Percentiles rank a stretch among this genome's conserved stretches.
These are phyloP conservation scores for Drosophila infuscata DNA, from an alignment of 2,888 invertebrate species.

Conservation along the genomic window DNA sequence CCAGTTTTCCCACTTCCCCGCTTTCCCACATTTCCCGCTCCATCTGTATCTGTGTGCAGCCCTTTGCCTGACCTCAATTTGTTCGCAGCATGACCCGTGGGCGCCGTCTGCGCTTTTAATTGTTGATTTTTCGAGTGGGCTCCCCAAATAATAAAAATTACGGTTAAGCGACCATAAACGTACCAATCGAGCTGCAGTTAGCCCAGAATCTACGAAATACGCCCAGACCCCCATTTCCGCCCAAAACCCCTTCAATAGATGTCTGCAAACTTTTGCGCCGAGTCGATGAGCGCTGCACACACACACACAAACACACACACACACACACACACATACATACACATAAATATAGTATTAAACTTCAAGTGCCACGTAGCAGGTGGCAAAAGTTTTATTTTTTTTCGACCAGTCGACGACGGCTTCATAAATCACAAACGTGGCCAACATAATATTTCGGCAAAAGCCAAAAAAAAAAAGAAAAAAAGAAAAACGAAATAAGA, in stretches of 20 bases:
- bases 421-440: conserved; percentile 48
- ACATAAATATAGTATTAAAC: conserved; percentile 13
- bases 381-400: conserved; percentile 29
- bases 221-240: conserved; percentile 26
- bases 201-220: conserved; percentile 13
- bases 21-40: background rate
- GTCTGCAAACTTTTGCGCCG: conserved; percentile 71
- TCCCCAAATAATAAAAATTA: conserved; percentile 73
- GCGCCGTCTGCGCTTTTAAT: conserved; percentile 78
- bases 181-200: conserved; percentile 65
- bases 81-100: conserved; percentile 75
- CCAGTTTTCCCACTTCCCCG: background rate
- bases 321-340: background rate
- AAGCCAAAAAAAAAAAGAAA: background rate
- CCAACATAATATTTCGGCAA: conserved; percentile 30
- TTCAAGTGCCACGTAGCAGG: conserved; percentile 29
- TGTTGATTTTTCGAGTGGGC: conserved; percentile 72
- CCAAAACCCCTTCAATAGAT: conserved; percentile 54
- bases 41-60: conserved; percentile 21
- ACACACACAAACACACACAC: conserved; percentile 3
- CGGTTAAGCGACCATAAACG: conserved; percentile 72
- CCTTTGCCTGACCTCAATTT: conserved; percentile 73
- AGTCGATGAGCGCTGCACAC: conserved; percentile 14
- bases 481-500: conserved; percentile 1
- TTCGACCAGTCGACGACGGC: conserved; percentile 24